Conservation (phyloP, 2,888 invertebrate species). For the Drosophila fulvimacula region DNA sequence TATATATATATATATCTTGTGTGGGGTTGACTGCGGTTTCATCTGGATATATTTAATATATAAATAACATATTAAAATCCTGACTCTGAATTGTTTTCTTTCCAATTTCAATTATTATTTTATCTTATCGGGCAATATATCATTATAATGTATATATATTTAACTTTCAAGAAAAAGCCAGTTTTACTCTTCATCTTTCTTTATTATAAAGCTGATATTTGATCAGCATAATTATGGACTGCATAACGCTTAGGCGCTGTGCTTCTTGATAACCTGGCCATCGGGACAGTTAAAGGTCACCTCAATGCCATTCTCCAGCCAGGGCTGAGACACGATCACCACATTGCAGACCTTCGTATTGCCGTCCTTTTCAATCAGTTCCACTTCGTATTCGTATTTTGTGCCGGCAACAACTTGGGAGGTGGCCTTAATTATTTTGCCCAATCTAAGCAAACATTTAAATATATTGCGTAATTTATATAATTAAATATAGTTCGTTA, state of each 20-base stretch:
- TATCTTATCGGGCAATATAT: too few species aligned
- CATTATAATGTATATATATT: too few species aligned
- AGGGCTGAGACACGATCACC: constrained; percentile 53
- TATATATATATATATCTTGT: too few species aligned
- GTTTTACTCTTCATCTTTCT: neutral
- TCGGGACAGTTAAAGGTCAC: constrained; percentile 57
- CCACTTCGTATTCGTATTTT: constrained; percentile 45
- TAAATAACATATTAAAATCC: too few species aligned
- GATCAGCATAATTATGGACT: too few species aligned
- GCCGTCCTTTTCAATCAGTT: constrained; percentile 49
- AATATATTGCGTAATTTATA: too few species aligned
- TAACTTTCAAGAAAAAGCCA: neutral
- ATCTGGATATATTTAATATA: too few species aligned
- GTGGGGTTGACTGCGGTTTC: too few species aligned
- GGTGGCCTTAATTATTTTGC: constrained; percentile 57
- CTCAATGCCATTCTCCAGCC: constrained; percentile 53
- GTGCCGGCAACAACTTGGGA: constrained; percentile 55
- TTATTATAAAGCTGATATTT: neutral
- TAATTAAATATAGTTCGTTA: accelerated
- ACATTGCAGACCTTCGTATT: constrained; percentile 20
- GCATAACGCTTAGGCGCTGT: constrained; percentile 33
- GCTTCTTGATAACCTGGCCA: constrained; percentile 44
- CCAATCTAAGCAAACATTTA: constrained; percentile 44
- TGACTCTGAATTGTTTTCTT: too few species aligned
- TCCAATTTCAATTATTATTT: too few species aligned